Evolutionary conservation across 2,113 vertebrate species (phyloP).

Genomic region (Calyptommatus sinebrachiatus): DNA sequence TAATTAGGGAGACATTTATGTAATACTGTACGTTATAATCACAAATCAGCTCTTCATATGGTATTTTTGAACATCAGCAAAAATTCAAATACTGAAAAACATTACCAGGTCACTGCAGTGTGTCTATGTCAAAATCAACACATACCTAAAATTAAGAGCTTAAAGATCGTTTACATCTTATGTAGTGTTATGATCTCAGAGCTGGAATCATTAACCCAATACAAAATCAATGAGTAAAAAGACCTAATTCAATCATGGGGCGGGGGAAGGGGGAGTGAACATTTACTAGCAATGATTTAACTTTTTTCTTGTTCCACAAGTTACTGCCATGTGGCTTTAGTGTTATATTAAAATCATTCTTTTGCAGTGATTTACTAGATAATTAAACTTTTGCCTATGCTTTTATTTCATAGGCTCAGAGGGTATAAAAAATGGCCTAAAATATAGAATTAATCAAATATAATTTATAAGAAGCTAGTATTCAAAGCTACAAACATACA

Average conservation of each 20-base stretch:
- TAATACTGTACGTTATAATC: slow-evolving; percentile 74
- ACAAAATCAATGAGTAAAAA: slow-evolving; percentile 69
- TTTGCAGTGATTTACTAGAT: background rate
- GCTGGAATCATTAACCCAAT: slow-evolving; percentile 69
- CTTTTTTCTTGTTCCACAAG: slow-evolving; percentile 58
- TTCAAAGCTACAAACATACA: background rate
- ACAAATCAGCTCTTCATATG: slow-evolving; percentile 74
- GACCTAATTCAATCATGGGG: slow-evolving; percentile 56
- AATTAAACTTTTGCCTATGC: background rate
- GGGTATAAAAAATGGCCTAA: background rate
- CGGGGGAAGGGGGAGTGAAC: background rate
- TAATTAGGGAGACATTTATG: slow-evolving; percentile 82
- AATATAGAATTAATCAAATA: background rate
- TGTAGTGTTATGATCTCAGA: slow-evolving; percentile 59
- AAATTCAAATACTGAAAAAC: slow-evolving; percentile 76
- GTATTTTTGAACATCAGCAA: slow-evolving; percentile 78
- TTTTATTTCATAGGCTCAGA: background rate
- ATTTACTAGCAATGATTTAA: slow-evolving; percentile 64
- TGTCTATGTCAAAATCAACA: slow-evolving; percentile 76
- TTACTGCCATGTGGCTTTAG: slow-evolving; percentile 47
- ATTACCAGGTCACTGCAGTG: slow-evolving; percentile 72
- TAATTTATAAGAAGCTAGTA: background rate
- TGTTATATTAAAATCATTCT: slow-evolving; percentile 27
- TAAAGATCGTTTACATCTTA: slow-evolving; percentile 69
- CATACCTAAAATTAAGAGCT: slow-evolving; percentile 68